Percentiles rank a stretch among this genome's conserved stretches.
Evolutionary conservation across 1,140 invertebrate species (phyloP).

Genomic region (Ylistrum balloti): DNA sequence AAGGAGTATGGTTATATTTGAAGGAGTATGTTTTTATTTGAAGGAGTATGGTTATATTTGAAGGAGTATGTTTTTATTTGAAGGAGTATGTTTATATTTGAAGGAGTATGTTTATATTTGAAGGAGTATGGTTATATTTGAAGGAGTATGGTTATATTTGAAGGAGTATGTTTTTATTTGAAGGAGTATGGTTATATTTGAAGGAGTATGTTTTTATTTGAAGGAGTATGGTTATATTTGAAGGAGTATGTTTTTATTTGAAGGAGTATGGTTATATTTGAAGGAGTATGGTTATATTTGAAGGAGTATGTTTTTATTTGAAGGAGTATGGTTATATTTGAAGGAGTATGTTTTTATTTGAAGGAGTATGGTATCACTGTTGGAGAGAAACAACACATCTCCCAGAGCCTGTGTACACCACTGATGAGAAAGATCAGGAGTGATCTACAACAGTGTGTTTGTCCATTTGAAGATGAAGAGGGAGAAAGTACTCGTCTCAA

Average conservation of each 20-base stretch:
- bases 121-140: constrained; percentile 58
- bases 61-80: no score
- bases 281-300: constrained; percentile 91
- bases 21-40: no score
- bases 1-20: no score
- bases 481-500: constrained; percentile 91
- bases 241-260: background rate
- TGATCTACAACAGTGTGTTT: constrained; percentile 96
- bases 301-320: background rate
- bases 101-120: no score
- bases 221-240: background rate
- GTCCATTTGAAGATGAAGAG: constrained; percentile 86
- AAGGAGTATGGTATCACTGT: constrained; percentile 98
- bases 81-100: no score
- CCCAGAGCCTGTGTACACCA: constrained; percentile 98
- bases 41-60: no score
- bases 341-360: constrained; percentile 9
- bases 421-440: constrained; percentile 97
- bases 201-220: constrained; percentile 41
- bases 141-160: constrained; percentile 98
- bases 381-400: constrained; percentile 98
- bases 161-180: background rate
- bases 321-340: background rate
- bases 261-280: constrained; percentile 58
- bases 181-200: background rate